These are phyloP conservation scores for Neostethus bicornis DNA, from an alignment of 2,797 vertebrate species.

Conservation along the genomic window DNA sequence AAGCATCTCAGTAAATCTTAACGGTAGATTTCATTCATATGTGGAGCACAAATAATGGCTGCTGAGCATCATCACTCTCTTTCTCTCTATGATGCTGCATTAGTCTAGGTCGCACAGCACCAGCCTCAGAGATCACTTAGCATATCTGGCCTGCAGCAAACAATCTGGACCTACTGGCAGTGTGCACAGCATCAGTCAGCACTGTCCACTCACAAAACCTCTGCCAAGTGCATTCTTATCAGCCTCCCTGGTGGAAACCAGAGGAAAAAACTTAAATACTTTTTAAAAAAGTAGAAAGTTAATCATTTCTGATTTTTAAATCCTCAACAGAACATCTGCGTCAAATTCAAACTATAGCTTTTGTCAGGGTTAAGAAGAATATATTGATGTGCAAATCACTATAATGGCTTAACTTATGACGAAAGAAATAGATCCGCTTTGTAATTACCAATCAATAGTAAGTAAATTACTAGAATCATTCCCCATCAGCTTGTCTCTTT, in stretches of 20 bases:
- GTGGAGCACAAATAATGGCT: not conserved
- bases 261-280: slow-evolving; percentile 25
- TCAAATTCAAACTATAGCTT: not conserved
- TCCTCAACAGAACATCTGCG: not conserved
- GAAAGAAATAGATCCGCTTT: slow-evolving; percentile 4
- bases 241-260: slow-evolving; percentile 16
- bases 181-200: slow-evolving; percentile 39
- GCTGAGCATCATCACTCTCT: slow-evolving; percentile 1
- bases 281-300: slow-evolving; percentile 10
- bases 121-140: slow-evolving; percentile 29
- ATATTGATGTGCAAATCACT: not conserved
- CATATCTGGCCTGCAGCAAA: slow-evolving; percentile 46
- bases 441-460: slow-evolving; percentile 23
- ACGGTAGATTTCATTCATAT: slow-evolving; percentile 3
- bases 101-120: slow-evolving; percentile 23
- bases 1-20: not conserved
- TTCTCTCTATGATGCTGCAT: not conserved
- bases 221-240: slow-evolving; percentile 21
- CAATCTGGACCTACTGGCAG: slow-evolving; percentile 31
- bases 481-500: slow-evolving; percentile 25
- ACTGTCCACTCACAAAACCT: slow-evolving; percentile 20
- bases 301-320: not conserved
- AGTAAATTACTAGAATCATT: slow-evolving; percentile 26
- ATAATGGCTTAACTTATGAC: not conserved
- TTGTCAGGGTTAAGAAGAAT: not conserved